Evolutionary conservation across 1,140 invertebrate genomes (phyloP).

Genomic region (Maniola jurtina): DNA sequence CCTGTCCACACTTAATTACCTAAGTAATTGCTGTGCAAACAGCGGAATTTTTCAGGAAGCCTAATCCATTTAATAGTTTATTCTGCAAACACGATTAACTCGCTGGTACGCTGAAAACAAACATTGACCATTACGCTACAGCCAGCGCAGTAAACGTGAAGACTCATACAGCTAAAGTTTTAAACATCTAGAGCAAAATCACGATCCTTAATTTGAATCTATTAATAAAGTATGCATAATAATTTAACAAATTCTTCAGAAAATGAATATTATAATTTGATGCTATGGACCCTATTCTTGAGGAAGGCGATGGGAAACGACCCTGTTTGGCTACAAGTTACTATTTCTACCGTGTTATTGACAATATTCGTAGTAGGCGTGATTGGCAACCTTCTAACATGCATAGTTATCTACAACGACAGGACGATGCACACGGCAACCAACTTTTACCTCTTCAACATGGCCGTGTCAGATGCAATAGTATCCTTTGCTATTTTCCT

Average conservation of each 20-base stretch:
- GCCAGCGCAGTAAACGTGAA: conserved; percentile 9
- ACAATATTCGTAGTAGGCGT: conserved; percentile 88
- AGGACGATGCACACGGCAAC: conserved; percentile 90
- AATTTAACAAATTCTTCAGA: conserved; percentile 6
- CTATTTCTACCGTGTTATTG: conserved; percentile 33
- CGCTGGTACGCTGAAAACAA: conserved; percentile 13
- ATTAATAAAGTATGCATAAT: background rate
- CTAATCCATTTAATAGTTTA: conserved; percentile 32
- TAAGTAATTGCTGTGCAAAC: conserved; percentile 20
- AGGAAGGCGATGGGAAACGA: conserved; percentile 27
- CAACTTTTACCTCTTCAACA: conserved; percentile 92
- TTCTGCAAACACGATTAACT: conserved; percentile 28
- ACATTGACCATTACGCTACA: conserved; percentile 18
- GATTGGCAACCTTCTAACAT: conserved; percentile 90
- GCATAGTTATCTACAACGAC: conserved; percentile 89
- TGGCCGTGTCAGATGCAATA: conserved; percentile 90
- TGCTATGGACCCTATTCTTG: conserved; percentile 43
- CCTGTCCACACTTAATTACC: background rate
- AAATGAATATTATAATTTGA: conserved; percentile 36
- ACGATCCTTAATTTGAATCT: background rate
- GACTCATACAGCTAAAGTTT: background rate
- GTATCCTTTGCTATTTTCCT: conserved; percentile 48
- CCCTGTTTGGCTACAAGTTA: conserved; percentile 31
- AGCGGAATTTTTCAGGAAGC: conserved; percentile 25
- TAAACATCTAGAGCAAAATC: conserved; percentile 1